These are phyloP conservation scores for Spisula subtruncata DNA, from an alignment of 2,888 invertebrate genomes.

Conservation along the genomic window DNA sequence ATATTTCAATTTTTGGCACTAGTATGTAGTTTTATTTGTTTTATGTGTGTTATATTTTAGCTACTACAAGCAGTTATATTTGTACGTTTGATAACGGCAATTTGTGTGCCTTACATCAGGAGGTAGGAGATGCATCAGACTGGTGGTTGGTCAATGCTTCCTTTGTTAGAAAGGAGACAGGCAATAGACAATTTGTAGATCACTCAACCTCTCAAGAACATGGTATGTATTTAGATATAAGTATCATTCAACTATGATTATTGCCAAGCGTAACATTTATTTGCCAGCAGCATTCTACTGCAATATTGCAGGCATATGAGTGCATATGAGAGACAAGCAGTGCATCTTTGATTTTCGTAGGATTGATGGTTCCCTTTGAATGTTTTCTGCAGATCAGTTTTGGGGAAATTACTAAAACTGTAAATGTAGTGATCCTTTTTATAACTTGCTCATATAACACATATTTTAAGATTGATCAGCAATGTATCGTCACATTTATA, in stretches of 20 bases:
- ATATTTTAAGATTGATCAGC: background rate
- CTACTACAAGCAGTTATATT: slow-evolving; percentile 57
- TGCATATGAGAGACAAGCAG: no score
- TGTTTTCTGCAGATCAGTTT: no score
- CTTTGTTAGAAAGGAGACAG: slow-evolving; percentile 56
- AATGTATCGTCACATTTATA: no score
- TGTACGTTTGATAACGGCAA: slow-evolving; percentile 83
- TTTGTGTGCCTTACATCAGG: slow-evolving; percentile 80
- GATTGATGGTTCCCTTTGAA: no score
- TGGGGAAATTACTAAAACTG: no score
- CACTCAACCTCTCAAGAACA: slow-evolving; percentile 72
- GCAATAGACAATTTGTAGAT: slow-evolving; percentile 71
- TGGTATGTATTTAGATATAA: slow-evolving; percentile 66
- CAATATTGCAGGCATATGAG: no score
- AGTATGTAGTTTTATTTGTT: background rate
- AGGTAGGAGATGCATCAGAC: slow-evolving; percentile 75
- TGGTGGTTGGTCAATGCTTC: slow-evolving; percentile 79
- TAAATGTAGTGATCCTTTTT: background rate
- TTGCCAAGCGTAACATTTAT: no score
- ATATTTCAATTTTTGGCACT: no score
- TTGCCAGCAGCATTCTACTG: no score
- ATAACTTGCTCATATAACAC: background rate
- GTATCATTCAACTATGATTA: no score
- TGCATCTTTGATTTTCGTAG: no score
- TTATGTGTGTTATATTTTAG: slow-evolving; percentile 39